Conservation (phyloP, 2,113 vertebrate genomes). For the Tetraodon nigroviridis region DNA sequence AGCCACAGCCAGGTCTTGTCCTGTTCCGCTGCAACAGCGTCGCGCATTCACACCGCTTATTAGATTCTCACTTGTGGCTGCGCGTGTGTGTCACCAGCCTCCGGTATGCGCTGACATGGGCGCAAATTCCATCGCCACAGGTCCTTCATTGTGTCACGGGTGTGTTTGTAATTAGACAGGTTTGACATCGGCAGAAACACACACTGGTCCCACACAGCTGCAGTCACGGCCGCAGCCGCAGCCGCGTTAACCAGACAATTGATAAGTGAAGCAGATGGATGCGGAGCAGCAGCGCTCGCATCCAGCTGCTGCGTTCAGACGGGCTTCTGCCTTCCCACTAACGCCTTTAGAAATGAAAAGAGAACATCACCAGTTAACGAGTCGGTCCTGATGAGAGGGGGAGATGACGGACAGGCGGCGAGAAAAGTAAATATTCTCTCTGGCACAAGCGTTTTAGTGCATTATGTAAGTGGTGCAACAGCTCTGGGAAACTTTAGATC, state of each 20-base stretch:
- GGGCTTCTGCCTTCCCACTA: too few relatives aligned
- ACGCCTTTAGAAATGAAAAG: too few relatives aligned
- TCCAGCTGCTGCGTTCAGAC: too few relatives aligned
- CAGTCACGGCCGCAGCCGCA: neutral
- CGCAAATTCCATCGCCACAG: conserved; percentile 54
- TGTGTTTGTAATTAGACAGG: conserved; percentile 36
- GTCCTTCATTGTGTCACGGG: conserved; percentile 47
- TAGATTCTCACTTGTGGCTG: conserved; percentile 61
- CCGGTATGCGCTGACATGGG: conserved; percentile 56
- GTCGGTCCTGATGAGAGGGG: conserved; percentile 14
- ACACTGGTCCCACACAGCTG: neutral
- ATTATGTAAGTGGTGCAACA: conserved; percentile 74
- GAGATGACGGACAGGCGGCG: conserved; percentile 52
- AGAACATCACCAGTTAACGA: neutral
- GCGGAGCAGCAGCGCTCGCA: too few relatives aligned
- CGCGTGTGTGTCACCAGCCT: conserved; percentile 49
- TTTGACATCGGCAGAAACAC: conserved; percentile 28
- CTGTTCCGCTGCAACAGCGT: conserved; percentile 11
- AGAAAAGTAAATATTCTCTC: conserved; percentile 75
- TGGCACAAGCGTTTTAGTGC: conserved; percentile 65
- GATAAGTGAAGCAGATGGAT: neutral
- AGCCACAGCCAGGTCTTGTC: too few relatives aligned
- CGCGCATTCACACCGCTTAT: conserved; percentile 47
- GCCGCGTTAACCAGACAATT: neutral
- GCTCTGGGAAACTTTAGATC: conserved; percentile 80